A percentile compares a stretch with the other conserved stretches of the same genome.
These are phyloP conservation scores for Pelecanoides urinatrix DNA, from an alignment of 2,113 vertebrate genomes.

Conservation along the genomic window DNA sequence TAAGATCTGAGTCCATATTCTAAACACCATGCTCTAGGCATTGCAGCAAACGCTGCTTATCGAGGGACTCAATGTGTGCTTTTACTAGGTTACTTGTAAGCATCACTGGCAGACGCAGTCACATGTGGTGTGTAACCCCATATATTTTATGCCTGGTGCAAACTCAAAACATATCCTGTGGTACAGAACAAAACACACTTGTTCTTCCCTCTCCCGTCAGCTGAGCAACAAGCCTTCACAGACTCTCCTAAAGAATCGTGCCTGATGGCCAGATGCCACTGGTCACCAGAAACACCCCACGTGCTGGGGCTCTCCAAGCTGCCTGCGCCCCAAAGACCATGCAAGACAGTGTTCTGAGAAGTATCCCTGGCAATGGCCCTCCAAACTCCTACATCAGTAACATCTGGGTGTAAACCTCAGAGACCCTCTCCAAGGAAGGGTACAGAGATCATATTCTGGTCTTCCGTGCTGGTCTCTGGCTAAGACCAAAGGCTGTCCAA, in stretches of 20 bases:
- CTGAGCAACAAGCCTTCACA: neutral
- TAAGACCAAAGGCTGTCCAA: neutral
- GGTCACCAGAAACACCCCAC: neutral
- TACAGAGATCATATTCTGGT: neutral
- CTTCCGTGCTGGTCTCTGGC: neutral
- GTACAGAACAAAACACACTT: neutral
- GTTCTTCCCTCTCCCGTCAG: neutral
- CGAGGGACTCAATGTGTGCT: neutral
- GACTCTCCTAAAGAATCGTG: neutral
- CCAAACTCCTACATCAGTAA: neutral
- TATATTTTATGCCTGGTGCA: neutral
- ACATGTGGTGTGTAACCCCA: neutral
- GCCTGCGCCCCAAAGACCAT: fast-evolving
- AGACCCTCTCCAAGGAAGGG: neutral
- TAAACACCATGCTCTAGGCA: neutral
- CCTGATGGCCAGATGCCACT: neutral
- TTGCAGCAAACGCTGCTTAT: neutral
- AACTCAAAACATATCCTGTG: neutral
- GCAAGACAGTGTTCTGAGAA: neutral
- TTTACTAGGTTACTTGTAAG: neutral
- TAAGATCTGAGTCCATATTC: neutral
- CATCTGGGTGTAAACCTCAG: neutral
- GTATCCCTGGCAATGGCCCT: neutral
- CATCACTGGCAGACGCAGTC: neutral
- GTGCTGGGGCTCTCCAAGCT: neutral